These are phyloP conservation scores for Isaurus tuberculatus DNA, from an alignment of 92 coral and sea anemone genomes.

Conservation along the genomic window DNA sequence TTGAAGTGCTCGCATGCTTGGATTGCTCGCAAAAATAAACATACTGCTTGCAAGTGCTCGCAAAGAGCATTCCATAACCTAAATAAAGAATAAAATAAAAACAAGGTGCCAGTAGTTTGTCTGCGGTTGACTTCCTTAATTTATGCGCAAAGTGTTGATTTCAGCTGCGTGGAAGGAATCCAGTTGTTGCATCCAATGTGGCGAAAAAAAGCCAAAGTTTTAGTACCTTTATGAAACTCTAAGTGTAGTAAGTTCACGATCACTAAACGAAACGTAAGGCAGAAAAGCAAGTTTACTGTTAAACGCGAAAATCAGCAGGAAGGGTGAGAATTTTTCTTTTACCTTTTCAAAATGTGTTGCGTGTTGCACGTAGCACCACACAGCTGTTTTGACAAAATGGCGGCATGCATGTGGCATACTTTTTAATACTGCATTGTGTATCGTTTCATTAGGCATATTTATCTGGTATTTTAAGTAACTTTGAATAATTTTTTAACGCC, in stretches of 20 bases:
- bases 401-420: background rate
- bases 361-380: background rate
- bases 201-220: background rate
- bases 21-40: no score
- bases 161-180: constrained; percentile 1
- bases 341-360: background rate
- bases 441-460: background rate
- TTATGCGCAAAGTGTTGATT: constrained; percentile 12
- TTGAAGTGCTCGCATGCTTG: no score
- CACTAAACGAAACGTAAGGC: no score
- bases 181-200: background rate
- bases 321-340: constrained; percentile 6
- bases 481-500: background rate
- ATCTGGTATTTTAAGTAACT: background rate
- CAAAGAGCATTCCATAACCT: no score
- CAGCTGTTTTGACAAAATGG: constrained; percentile 10
- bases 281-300: background rate
- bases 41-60: no score
- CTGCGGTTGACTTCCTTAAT: constrained; percentile 28
- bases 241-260: background rate
- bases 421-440: background rate
- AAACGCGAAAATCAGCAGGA: background rate
- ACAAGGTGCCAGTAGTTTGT: constrained; percentile 19
- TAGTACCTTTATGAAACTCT: background rate
- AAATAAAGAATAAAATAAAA: no score